These are phyloP conservation scores for Dascyllus trimaculatus DNA, from an alignment of 2,113 vertebrate genomes.

Conservation along the genomic window DNA sequence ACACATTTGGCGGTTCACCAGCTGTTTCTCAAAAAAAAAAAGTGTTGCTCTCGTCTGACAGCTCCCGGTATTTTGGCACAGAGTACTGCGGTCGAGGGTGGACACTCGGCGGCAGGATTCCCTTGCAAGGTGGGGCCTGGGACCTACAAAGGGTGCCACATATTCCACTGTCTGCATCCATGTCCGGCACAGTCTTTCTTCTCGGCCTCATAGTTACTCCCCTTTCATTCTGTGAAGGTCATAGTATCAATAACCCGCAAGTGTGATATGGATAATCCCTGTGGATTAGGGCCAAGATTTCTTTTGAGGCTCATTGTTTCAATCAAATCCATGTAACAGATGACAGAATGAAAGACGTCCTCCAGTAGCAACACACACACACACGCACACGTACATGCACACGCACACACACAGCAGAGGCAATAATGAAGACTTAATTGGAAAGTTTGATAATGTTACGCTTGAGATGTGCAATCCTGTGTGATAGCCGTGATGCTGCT, in stretches of 20 bases:
- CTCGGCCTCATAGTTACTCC: conserved; percentile 7
- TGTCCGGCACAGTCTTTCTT: conserved; percentile 2
- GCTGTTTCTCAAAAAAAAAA: conserved; percentile 62
- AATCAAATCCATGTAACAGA: conserved; percentile 43
- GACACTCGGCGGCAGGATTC: conserved; percentile 58
- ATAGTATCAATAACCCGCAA: conserved; percentile 59
- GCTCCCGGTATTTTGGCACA: conserved; percentile 67
- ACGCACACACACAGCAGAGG: background rate
- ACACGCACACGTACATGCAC: background rate
- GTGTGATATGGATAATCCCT: conserved; percentile 53
- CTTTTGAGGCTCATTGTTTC: conserved; percentile 31
- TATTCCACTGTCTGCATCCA: conserved; percentile 39
- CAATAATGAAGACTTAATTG: conserved; percentile 15
- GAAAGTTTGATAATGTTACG: conserved; percentile 31
- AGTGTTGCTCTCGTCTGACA: conserved; percentile 32
- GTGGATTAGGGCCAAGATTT: conserved; percentile 54
- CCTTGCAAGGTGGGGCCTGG: conserved; percentile 70
- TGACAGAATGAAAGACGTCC: conserved; percentile 26
- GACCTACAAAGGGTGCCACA: conserved; percentile 33
- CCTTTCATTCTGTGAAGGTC: conserved; percentile 42
- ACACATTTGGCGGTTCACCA: conserved; percentile 54
- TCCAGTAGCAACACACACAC: conserved; percentile 12
- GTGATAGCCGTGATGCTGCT: conserved; percentile 20
- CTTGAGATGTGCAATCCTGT: conserved; percentile 31
- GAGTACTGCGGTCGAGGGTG: conserved; percentile 37